Percentiles rank a stretch among this genome's conserved stretches.
Conservation (phyloP, 2,888 invertebrate species). For the Phortica okadai region DNA sequence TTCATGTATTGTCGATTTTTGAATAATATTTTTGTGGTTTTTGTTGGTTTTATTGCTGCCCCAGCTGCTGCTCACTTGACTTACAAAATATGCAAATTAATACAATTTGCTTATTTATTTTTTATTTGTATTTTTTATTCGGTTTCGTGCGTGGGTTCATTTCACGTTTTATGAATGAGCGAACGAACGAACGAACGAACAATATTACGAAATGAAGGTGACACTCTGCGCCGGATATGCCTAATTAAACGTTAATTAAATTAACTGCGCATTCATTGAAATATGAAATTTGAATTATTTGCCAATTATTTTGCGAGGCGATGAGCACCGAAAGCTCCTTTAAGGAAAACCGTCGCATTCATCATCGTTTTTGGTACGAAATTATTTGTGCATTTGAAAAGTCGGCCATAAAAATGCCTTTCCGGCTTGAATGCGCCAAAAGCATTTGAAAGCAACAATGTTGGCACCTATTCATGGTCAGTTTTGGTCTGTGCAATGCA, state of each 20-base stretch:
- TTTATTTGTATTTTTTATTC: conserved; percentile 9
- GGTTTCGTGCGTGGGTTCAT: conserved; percentile 16
- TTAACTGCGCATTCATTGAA: conserved; percentile 12
- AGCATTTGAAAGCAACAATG: conserved; percentile 12
- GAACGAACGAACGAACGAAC: neutral
- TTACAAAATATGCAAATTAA: conserved; percentile 15
- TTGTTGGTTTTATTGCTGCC: neutral
- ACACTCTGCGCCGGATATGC: conserved; percentile 26
- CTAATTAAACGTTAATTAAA: conserved; percentile 24
- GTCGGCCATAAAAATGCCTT: neutral
- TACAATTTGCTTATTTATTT: neutral
- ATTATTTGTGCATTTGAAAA: conserved; percentile 1
- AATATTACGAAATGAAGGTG: conserved; percentile 23
- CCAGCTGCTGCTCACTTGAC: conserved; percentile 1
- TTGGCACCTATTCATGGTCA: neutral
- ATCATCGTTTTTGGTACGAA: conserved; percentile 11
- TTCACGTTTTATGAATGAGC: conserved; percentile 21
- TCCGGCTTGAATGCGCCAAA: neutral
- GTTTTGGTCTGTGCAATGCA: conserved; percentile 5
- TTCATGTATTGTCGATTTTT: conserved; percentile 18
- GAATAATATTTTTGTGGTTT: conserved; percentile 9
- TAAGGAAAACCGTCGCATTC: conserved; percentile 2
- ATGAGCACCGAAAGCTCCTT: neutral
- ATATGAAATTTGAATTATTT: conserved; percentile 17
- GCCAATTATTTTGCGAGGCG: neutral